These are phyloP conservation scores for Lota lota DNA, from an alignment of 2,113 vertebrate species.

Conservation along the genomic window DNA sequence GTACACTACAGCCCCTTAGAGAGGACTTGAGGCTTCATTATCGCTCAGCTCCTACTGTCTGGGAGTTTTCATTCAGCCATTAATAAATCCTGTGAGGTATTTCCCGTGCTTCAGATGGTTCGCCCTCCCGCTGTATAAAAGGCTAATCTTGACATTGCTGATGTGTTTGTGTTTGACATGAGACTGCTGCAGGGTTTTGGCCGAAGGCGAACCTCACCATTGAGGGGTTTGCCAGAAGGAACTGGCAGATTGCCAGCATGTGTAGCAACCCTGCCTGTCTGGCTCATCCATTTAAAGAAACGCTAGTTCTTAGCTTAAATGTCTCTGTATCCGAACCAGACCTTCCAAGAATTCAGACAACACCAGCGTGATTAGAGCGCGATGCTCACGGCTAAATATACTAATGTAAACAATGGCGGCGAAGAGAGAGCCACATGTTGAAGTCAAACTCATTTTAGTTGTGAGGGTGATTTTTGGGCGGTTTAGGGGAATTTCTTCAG, in stretches of 20 bases:
- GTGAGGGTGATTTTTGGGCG: too few relatives aligned
- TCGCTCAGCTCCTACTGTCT: slow-evolving; percentile 14
- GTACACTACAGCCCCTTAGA: slow-evolving; percentile 39
- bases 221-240: slow-evolving; percentile 44
- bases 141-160: slow-evolving; percentile 62
- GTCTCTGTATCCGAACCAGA: too few relatives aligned
- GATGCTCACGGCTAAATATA: too few relatives aligned
- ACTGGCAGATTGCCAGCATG: slow-evolving; percentile 51
- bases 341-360: too few relatives aligned
- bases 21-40: slow-evolving; percentile 31
- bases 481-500: too few relatives aligned
- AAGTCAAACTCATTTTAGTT: too few relatives aligned
- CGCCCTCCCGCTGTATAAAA: slow-evolving; percentile 44
- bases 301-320: too few relatives aligned
- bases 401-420: too few relatives aligned
- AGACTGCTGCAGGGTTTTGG: slow-evolving; percentile 44
- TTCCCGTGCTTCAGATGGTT: slow-evolving; percentile 34
- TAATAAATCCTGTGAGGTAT: slow-evolving; percentile 42
- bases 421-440: too few relatives aligned
- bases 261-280: slow-evolving; percentile 14
- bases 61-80: slow-evolving; percentile 42
- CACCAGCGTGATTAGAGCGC: too few relatives aligned
- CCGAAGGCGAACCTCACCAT: not conserved
- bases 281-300: slow-evolving; percentile 16
- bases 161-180: slow-evolving; percentile 58